phyloP scores from a whole-genome alignment of 2,113 vertebrate species.

The Anser brachyrhynchus region DNA sequence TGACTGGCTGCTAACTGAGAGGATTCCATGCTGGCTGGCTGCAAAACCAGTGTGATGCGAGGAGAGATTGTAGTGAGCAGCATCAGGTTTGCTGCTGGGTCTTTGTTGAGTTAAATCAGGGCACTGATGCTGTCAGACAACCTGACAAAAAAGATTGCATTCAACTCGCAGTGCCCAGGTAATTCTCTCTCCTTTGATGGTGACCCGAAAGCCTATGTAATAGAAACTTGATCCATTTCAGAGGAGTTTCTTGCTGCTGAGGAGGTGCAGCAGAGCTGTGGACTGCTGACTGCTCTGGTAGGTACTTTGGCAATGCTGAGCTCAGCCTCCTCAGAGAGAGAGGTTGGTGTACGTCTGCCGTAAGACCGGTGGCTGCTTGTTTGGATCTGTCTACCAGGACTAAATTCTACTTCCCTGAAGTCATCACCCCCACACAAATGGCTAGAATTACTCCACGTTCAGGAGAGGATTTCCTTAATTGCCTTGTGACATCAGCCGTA shows the following conservation, averaged over 20 bases:
- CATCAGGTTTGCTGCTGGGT: neutral
- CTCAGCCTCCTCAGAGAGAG: neutral
- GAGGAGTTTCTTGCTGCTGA: neutral
- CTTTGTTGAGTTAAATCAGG: neutral
- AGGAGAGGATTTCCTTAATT: neutral
- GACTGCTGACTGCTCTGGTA: neutral
- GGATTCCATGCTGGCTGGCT: neutral
- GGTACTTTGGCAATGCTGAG: neutral
- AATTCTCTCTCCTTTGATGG: neutral
- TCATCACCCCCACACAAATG: neutral
- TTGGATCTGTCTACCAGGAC: neutral
- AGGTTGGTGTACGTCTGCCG: neutral
- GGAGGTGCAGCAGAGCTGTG: neutral
- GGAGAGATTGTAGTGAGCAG: neutral
- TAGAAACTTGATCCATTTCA: neutral
- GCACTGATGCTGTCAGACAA: rapidly evolving
- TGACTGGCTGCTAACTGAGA: neutral
- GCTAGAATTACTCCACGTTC: neutral
- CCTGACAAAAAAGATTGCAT: rapidly evolving
- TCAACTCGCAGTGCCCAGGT: neutral
- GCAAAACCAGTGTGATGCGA: neutral
- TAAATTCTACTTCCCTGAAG: neutral
- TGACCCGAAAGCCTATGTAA: neutral
- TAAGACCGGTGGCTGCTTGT: neutral
- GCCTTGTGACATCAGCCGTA: neutral